Base-by-base conservation (phyloP, 2,888 invertebrate species). In the Diadegma fenestrale region DNA sequence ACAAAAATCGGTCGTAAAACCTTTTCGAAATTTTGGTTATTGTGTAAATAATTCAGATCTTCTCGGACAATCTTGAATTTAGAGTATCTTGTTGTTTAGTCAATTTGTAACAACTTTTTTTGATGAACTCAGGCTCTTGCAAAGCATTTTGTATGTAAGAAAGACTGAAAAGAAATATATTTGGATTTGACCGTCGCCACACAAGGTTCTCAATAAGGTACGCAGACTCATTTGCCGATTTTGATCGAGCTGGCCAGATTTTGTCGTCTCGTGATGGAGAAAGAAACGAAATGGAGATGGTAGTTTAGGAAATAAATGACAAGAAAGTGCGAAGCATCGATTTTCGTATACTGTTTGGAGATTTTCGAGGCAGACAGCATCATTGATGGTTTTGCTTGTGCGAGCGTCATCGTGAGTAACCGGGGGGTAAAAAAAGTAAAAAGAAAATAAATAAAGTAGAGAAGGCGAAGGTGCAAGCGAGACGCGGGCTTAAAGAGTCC, bases 401-500 rank as follows among this genome's bases (percentile, higher is more conserved):
- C 37, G 26, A 26, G 63, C 45, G 45, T 75, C 75, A 63, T 54
- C 58, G 66, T 12, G 66, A 58, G 77, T 64, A 37, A 66, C 37
- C 51, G 54, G 54, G 66, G 17, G 41, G 26, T 48, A 45, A 54
- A 54, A 54, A 54, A 61, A 17, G 66, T 22, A 45, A 63, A 51
- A 61, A 30, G 66, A 41, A 54, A 63, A 51, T 26, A 64, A 48
- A 76, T 26, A n/a, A 58, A 48, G 26, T 26, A 22, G 61, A 61
- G 26, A 41, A 76, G 54, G 69, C 82, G 69, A 82, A 82, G 85
- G 82, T 82, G 77, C 79, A 69, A 82, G 86, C 66, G 85, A 85
- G 83, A 82, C 85, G 87, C 82, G 82, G 75, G 90, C 91, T 92
- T 90, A 92, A 92, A 92, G 90, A 92, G 92, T 92, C 93, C 91